phyloP scores from a whole-genome alignment of 2,113 vertebrate species.

The Setophaga kirtlandii region DNA sequence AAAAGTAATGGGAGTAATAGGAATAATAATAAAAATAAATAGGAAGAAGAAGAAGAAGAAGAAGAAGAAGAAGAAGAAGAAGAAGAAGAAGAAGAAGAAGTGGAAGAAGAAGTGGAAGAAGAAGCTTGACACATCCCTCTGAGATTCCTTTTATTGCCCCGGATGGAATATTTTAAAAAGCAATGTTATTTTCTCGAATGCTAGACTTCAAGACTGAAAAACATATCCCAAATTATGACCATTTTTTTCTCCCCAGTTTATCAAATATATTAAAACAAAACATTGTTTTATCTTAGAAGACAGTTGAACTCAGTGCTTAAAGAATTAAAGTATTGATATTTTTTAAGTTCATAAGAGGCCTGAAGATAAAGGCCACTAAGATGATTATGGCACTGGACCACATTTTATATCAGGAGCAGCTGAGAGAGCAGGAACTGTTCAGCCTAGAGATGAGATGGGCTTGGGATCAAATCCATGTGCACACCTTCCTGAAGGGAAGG shows the following conservation, averaged over 20 bases:
- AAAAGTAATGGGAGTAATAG: neutral
- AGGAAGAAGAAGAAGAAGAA: neutral
- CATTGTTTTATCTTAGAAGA: neutral
- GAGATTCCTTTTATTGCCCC: neutral
- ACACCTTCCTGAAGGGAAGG: neutral
- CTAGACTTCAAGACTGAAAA: neutral
- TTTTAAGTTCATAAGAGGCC: neutral
- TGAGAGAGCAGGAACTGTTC: neutral
- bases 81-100: neutral
- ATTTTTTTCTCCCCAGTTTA: neutral
- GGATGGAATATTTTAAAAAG: neutral
- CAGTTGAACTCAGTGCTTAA: neutral
- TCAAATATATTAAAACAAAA: neutral
- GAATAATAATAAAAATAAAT: neutral
- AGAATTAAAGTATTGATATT: neutral
- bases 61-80: too few relatives aligned
- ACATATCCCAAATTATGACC: neutral
- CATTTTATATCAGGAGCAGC: neutral
- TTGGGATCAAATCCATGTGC: neutral
- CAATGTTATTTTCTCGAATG: neutral
- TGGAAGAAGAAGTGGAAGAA: too few relatives aligned
- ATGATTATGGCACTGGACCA: neutral
- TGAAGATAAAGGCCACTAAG: neutral
- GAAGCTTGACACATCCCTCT: neutral
- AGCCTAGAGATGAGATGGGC: neutral